Percentiles rank a stretch among this genome's conserved stretches.
Evolutionary conservation across 2,888 invertebrate species (phyloP).

Genomic region (Sphaeridia pumilis): DNA sequence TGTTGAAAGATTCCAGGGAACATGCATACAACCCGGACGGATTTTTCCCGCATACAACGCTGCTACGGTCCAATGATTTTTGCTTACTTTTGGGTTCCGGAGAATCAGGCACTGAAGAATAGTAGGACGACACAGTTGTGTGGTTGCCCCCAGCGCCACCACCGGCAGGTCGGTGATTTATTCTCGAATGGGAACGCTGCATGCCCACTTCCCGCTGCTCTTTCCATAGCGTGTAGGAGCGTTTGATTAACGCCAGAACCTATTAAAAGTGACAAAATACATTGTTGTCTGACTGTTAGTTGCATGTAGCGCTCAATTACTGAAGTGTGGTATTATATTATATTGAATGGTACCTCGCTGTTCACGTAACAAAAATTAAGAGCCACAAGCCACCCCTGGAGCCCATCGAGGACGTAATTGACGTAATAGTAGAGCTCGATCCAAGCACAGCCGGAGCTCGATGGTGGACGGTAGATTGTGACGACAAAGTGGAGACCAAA

Average conservation of each 20-base stretch:
- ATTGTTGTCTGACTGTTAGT: too few relatives aligned
- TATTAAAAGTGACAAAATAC: too few relatives aligned
- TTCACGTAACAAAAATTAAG: conserved; percentile 41
- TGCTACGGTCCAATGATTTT: too few relatives aligned
- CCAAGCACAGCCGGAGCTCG: conserved; percentile 35
- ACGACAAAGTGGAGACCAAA: conserved; percentile 44
- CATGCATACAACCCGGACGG: too few relatives aligned
- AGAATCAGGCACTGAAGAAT: conserved; percentile 34
- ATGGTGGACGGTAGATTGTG: conserved; percentile 41
- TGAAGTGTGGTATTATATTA: too few relatives aligned
- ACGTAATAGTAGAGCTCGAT: conserved; percentile 40
- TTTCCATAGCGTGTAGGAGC: conserved; percentile 24
- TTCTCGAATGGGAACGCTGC: conserved; percentile 1
- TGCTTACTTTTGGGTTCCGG: conserved; percentile 24
- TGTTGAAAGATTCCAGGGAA: too few relatives aligned
- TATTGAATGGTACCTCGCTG: conserved; percentile 41
- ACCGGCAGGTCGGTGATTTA: conserved; percentile 6
- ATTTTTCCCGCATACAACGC: too few relatives aligned
- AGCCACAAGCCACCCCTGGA: conserved; percentile 41
- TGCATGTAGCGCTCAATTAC: too few relatives aligned
- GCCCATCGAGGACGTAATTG: conserved; percentile 42
- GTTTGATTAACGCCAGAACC: conserved; percentile 27
- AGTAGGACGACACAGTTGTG: conserved; percentile 30
- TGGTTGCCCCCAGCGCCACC: conserved; percentile 24
- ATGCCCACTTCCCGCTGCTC: conserved; percentile 20